Evolutionary conservation across 53 echinoderm and acorn worm species (phyloP).

Genomic region (Holothuria scabra): DNA sequence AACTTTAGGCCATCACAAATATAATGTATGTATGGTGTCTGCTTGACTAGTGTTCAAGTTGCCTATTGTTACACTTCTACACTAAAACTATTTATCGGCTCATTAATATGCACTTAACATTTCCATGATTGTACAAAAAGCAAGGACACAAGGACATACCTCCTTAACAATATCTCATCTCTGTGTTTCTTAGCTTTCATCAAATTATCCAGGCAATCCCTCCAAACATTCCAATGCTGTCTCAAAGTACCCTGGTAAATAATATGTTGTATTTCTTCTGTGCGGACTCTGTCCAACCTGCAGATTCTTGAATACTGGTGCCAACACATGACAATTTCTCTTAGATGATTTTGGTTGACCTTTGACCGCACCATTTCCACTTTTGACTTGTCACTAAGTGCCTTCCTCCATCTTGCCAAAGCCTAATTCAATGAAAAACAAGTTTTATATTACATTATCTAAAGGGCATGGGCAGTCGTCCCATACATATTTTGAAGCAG

Average conservation of each 20-base stretch:
- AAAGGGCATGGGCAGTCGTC: too few relatives aligned
- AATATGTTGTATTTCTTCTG: neutral
- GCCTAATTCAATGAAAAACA: too few relatives aligned
- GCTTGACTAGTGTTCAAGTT: too few relatives aligned
- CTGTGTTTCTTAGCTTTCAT: neutral
- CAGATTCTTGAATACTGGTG: neutral
- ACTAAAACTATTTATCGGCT: too few relatives aligned
- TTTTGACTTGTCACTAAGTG: constrained; percentile 5
- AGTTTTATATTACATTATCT: too few relatives aligned
- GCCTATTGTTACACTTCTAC: too few relatives aligned
- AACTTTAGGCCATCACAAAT: too few relatives aligned
- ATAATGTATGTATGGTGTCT: too few relatives aligned
- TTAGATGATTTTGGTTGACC: constrained; percentile 34
- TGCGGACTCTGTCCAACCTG: neutral
- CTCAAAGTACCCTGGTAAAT: neutral
- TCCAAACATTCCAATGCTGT: constrained; percentile 24
- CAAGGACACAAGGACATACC: neutral
- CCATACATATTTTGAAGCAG: too few relatives aligned
- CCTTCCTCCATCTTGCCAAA: neutral
- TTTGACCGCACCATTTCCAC: constrained; percentile 31
- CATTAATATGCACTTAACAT: too few relatives aligned
- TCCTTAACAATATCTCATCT: neutral
- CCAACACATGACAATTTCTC: constrained; percentile 5
- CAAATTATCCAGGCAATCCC: neutral
- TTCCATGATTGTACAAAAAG: too few relatives aligned